phyloP scores from a whole-genome alignment of 2,113 vertebrate species.

The Sula dactylatra region DNA sequence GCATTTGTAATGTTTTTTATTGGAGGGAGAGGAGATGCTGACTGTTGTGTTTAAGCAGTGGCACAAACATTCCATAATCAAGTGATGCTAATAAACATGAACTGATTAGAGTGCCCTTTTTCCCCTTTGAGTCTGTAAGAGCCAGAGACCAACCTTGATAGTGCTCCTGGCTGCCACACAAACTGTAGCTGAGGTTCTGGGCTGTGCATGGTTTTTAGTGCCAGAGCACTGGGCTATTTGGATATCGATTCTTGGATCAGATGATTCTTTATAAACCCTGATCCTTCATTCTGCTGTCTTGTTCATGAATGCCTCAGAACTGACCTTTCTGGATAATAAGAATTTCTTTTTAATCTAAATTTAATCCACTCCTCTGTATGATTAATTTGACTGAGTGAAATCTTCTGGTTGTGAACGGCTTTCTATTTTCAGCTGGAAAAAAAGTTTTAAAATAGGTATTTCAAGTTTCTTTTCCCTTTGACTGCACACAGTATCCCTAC shows the following conservation, averaged over 20 bases:
- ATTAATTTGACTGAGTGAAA: not conserved
- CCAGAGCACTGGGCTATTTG: not conserved
- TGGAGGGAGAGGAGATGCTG: not conserved
- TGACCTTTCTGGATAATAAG: not conserved
- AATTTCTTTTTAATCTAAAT: not conserved
- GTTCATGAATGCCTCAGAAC: not conserved
- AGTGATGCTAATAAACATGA: not conserved
- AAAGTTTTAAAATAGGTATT: not conserved
- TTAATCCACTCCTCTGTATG: not conserved
- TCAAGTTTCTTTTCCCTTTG: not conserved
- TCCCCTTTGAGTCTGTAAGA: not conserved
- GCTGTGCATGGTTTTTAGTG: not conserved
- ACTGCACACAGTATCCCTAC: not conserved
- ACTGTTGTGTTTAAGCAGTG: not conserved
- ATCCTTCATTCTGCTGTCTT: not conserved
- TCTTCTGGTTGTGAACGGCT: not conserved
- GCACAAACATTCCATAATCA: not conserved
- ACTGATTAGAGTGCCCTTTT: not conserved
- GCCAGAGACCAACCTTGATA: not conserved
- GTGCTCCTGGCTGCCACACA: not conserved
- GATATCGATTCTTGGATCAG: not conserved
- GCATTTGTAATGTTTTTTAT: not conserved
- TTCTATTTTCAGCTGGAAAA: not conserved
- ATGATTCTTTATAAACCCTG: not conserved
- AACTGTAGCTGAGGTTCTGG: not conserved